These are phyloP conservation scores for Menidia menidia DNA, from an alignment of 2,797 vertebrate genomes.

Conservation along the genomic window DNA sequence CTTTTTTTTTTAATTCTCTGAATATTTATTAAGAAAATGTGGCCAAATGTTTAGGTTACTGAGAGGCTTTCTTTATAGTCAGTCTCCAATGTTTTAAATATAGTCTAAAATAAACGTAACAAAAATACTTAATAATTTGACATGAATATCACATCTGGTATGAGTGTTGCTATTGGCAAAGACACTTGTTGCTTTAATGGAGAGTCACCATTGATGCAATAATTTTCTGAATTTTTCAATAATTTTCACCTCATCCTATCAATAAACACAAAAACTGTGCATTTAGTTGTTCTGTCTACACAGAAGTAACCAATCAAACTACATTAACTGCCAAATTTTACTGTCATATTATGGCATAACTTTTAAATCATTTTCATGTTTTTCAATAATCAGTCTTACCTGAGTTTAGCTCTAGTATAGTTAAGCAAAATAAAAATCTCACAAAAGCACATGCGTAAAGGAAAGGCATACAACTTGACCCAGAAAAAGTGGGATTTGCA, in stretches of 20 bases:
- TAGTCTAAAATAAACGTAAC: conserved; percentile 34
- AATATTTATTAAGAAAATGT: conserved; percentile 37
- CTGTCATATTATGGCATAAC: conserved; percentile 47
- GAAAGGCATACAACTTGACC: conserved; percentile 50
- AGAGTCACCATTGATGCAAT: conserved; percentile 61
- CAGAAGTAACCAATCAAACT: conserved; percentile 30
- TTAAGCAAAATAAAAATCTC: conserved; percentile 50
- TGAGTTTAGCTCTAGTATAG: conserved; percentile 57
- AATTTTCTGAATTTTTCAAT: conserved; percentile 18
- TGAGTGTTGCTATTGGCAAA: conserved; percentile 29
- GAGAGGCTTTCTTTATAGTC: conserved; percentile 33
- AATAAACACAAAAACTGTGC: conserved; percentile 20
- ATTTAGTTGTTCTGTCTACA: conserved; percentile 37
- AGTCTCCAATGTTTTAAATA: conserved; percentile 36
- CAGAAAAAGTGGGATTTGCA: conserved; percentile 77
- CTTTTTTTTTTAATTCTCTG: neutral
- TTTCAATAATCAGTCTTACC: conserved; percentile 60
- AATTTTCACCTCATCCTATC: conserved; percentile 24
- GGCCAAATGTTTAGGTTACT: conserved; percentile 45
- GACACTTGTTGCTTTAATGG: conserved; percentile 54
- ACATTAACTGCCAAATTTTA: conserved; percentile 37
- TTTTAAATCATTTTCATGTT: conserved; percentile 60
- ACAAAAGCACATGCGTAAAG: conserved; percentile 32
- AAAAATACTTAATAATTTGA: conserved; percentile 32
- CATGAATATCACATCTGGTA: conserved; percentile 41